Evolutionary conservation across 2,797 vertebrate genomes (phyloP).

Genomic region (Crenuchus spilurus): DNA sequence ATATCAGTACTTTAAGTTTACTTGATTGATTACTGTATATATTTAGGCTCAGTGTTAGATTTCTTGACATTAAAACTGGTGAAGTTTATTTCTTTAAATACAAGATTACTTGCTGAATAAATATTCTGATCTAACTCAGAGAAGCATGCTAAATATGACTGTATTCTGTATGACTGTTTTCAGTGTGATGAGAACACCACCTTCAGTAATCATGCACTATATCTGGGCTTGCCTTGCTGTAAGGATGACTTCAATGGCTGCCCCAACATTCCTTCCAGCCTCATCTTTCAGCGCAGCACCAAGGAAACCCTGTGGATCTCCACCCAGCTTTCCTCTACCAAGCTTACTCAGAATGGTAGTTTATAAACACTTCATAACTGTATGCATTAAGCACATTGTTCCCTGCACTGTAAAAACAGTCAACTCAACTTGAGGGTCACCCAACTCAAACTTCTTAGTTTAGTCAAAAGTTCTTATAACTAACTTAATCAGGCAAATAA

Average conservation of each 20-base stretch:
- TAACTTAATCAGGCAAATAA: no score
- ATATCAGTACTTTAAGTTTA: no score
- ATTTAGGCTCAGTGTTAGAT: no score
- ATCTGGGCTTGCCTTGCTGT: constrained; percentile 96
- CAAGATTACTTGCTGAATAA: no score
- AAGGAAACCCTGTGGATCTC: constrained; percentile 97
- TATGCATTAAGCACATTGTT: not conserved
- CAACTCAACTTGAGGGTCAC: no score
- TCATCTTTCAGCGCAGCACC: constrained; percentile 96
- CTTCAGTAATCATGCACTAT: constrained; percentile 96
- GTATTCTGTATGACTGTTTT: not conserved
- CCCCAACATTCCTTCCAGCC: constrained; percentile 92
- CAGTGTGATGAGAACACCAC: constrained; percentile 98
- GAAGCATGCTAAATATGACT: not conserved
- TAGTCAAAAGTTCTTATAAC: no score
- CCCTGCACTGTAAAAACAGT: no score
- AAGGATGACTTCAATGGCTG: constrained; percentile 98
- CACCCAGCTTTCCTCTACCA: constrained; percentile 96
- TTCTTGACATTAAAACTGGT: no score
- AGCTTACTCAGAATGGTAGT: constrained; percentile 97
- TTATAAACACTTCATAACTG: not conserved
- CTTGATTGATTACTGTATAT: no score
- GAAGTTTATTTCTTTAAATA: no score
- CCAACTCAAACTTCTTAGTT: no score
- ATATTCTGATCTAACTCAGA: no score